Base-by-base conservation (phyloP, 2,797 vertebrate species). In the Rhynchotus rufescens region DNA sequence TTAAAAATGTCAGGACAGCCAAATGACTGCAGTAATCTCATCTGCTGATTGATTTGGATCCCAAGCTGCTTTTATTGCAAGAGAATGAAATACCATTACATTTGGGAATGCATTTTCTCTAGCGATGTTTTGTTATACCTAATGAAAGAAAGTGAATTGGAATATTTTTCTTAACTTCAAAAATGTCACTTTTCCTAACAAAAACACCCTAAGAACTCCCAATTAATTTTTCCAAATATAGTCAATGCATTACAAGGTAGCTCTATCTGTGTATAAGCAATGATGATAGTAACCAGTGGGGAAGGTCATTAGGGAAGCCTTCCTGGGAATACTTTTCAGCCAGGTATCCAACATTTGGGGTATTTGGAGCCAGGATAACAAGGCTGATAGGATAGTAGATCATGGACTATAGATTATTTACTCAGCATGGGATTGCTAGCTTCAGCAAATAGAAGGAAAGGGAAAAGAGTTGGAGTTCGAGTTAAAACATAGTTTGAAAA, bases 161-260 rank as follows among this genome's bases (percentile, higher is more conserved):
- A 95, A 98, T 97, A 97, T 97, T 97, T 97, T 97, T 97, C 97
- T 97, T 95, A 96, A 96, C 97, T 98, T 98, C 97, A 97, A 80
- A 97, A 97, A 96, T 98, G 98, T 97, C 98, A 98, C 89, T 97
- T 97, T 97, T 95, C 95, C 95, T 97, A 96, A 98, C 96, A 97
- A 97, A 98, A 97, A 97, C 97, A 97, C 97, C 94, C 96, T 97
- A 97, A 98, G 97, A 98, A 97, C 96, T 97, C 97, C 98, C 98
- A 98, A 98, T 98, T 98, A 98, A 97, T 98, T 98, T 96, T 97
- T 97, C 98, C 98, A 98, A 98, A 98, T 98, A 98, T 97, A 98
- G 98, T 91, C 92, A 94, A 45, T 81, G 89, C 93, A 92, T 94
- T 96, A 90, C 59, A 49, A 94, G 92, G 82, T 96, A 95, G 82